Conservation (phyloP, 2,113 vertebrate species). For the Patagioenas fasciata region DNA sequence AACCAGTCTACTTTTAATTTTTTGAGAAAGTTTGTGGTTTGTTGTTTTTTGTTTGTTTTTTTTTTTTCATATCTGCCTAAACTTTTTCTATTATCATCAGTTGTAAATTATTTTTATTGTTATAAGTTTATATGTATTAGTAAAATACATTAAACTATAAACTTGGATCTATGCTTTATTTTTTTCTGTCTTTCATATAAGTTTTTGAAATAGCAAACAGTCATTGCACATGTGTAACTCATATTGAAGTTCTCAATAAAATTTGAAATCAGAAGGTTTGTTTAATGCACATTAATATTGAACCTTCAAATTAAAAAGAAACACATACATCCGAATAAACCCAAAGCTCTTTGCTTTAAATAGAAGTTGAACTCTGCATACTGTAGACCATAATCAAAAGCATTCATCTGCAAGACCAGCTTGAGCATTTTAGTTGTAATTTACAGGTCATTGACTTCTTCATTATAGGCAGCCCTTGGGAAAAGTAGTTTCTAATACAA, state of each 20-base stretch:
- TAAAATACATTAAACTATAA: background rate
- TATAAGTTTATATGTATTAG: background rate
- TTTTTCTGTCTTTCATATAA: background rate
- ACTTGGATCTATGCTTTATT: background rate
- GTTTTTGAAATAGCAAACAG: background rate
- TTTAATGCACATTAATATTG: background rate
- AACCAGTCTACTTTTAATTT: background rate
- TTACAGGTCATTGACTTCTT: slow-evolving; percentile 63
- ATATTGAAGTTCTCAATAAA: background rate
- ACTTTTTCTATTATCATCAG: background rate
- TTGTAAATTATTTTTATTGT: background rate
- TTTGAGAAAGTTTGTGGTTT: background rate
- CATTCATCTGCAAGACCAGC: slow-evolving; percentile 52
- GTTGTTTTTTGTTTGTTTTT: background rate
- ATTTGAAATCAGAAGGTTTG: background rate
- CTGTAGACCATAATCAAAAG: slow-evolving; percentile 44
- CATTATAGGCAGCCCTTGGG: slow-evolving; percentile 37
- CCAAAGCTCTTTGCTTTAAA: slow-evolving; percentile 19
- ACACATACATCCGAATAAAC: background rate
- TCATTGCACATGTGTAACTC: background rate
- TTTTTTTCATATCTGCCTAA: background rate
- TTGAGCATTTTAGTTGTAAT: slow-evolving; percentile 55
- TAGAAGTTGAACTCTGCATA: slow-evolving; percentile 46
- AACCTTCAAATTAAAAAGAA: background rate
- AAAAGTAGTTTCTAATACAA: slow-evolving; percentile 49